Evolutionary conservation across 64 coral and sea anemone genomes (phyloP).

Genomic region (Dendronephthya gigantea): DNA sequence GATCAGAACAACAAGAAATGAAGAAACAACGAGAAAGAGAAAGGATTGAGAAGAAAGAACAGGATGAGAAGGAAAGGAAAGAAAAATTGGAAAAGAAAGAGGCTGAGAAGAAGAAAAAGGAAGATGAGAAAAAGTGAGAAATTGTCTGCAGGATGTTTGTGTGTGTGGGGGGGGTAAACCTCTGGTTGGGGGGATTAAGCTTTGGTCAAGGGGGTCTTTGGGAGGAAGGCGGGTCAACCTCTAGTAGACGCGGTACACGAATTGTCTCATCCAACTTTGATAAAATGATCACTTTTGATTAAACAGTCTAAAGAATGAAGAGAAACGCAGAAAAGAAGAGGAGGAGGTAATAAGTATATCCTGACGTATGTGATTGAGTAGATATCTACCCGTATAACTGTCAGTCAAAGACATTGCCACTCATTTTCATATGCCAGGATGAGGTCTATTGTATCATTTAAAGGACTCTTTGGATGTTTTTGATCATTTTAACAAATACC

Average conservation of each 20-base stretch:
- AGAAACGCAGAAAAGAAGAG: neutral
- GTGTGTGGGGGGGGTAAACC: neutral
- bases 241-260: no score
- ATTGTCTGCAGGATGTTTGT: neutral
- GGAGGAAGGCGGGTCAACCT: no score
- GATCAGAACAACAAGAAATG: neutral
- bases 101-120: neutral
- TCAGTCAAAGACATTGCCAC: no score
- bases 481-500: neutral
- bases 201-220: no score
- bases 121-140: constrained; percentile 14
- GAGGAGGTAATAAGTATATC: neutral
- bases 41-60: neutral
- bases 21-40: constrained; percentile 9
- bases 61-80: neutral
- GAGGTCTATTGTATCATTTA: neutral
- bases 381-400: no score
- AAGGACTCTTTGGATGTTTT: neutral
- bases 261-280: neutral
- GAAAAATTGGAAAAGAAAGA: neutral
- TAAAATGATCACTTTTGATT: neutral
- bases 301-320: neutral
- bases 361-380: no score
- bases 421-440: no score
- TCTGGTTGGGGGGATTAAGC: no score